Base-by-base conservation (phyloP, 1,140 invertebrate species). In the Marisa cornuarietis region DNA sequence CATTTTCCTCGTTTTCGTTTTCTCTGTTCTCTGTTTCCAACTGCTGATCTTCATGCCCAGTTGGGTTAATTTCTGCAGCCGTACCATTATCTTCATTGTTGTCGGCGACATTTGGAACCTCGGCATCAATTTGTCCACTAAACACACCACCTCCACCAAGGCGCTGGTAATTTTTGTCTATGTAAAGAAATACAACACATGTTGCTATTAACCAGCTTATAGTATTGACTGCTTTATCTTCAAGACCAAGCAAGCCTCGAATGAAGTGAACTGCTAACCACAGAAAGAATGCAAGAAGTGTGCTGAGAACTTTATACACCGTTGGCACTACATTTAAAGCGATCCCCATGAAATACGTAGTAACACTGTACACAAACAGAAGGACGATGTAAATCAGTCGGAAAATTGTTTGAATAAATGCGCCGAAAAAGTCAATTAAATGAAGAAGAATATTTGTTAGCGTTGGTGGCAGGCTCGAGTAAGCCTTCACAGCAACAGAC, bases 1-100 rank as follows among this genome's bases (percentile, higher is more conserved):
- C 68, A 22, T 80, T 80, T 51, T 69, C 79, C 71, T 80, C 79
- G 61, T 76, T 80, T 76, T 80, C 79, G 71, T 76, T 80, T 63
- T 80, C 79, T 42, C 74, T 51, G 31, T 80, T 80, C 42, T 80
- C 79, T n/a, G 71, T 62, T 52, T 76, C 73, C 18, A 71, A 20
- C 66, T 71, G 74, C 58, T 80, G 72, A 65, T 69, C 76, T 58
- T 76, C 74, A 58, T 76, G 49, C 14, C 68, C 62, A 49, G 69
- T 51, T 31, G 63, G 42, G 54, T 52, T 26, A 51, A 68, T 13
- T 13, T 52, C 65, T 26, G 1, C 76, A 26, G 42, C 24, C 16
- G 20, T 58, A 26, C 22, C 63, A 66, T 66, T 54, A 2, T 22
- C 76, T 14, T 22, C 65, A 52, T 52, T 54, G 51, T 63, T 54